These are phyloP conservation scores for Apoderus coryli DNA, from an alignment of 2,888 invertebrate genomes.

Conservation along the genomic window DNA sequence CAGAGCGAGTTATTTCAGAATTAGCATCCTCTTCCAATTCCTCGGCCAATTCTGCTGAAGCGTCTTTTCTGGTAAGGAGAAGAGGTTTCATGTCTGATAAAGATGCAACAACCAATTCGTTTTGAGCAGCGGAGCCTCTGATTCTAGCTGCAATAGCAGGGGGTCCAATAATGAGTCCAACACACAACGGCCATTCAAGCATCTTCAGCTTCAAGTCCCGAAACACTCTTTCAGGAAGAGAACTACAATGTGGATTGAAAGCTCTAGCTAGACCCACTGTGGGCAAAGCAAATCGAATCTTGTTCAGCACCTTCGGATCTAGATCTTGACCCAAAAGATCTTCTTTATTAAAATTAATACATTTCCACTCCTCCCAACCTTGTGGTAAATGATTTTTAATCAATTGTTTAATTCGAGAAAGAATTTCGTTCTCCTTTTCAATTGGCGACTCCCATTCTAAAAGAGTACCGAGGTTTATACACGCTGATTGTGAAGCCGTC, in stretches of 20 bases:
- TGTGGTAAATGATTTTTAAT: constrained; percentile 10
- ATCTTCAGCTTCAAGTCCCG: constrained; percentile 17
- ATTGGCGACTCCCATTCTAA: too few relatives aligned
- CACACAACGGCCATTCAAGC: constrained; percentile 19
- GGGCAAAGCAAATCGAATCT: constrained; percentile 19
- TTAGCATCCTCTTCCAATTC: constrained; percentile 1
- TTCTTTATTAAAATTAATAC: too few relatives aligned
- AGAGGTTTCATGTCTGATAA: constrained; percentile 16
- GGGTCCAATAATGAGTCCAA: constrained; percentile 14
- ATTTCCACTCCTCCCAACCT: constrained; percentile 16
- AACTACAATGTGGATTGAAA: constrained; percentile 15
- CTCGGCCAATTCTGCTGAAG: neutral
- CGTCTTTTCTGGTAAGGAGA: constrained; percentile 12
- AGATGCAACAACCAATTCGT: constrained; percentile 15
- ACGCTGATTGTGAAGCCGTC: too few relatives aligned
- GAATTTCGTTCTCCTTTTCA: too few relatives aligned
- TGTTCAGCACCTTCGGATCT: constrained; percentile 18
- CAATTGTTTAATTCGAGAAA: constrained; percentile 5
- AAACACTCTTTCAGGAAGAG: constrained; percentile 16
- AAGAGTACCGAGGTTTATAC: too few relatives aligned
- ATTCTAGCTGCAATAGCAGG: constrained; percentile 15
- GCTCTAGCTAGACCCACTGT: constrained; percentile 17
- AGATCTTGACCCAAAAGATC: constrained; percentile 14
- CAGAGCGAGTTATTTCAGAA: neutral
- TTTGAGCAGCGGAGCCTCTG: constrained; percentile 16